Conservation (phyloP, 2,888 invertebrate genomes). For the Torymus texanus region DNA sequence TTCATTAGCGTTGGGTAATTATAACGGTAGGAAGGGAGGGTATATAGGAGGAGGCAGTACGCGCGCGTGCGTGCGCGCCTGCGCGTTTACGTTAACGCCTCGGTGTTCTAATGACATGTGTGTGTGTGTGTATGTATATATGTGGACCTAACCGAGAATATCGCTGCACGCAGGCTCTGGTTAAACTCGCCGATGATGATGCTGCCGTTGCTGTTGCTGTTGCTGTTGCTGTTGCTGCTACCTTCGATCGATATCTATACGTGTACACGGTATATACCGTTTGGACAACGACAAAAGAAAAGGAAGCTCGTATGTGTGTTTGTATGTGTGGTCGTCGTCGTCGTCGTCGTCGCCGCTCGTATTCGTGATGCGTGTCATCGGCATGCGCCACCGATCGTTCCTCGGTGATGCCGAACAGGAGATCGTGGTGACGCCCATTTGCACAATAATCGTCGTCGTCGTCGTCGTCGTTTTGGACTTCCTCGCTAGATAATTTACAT, state of each 20-base stretch:
- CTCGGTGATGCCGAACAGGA: background rate
- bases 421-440: background rate
- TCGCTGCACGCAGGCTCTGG: too few relatives aligned
- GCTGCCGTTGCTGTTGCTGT: too few relatives aligned
- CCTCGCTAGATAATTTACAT: background rate
- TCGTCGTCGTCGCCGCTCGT: too few relatives aligned
- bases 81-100: background rate
- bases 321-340: too few relatives aligned
- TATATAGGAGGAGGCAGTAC: background rate
- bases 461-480: slow-evolving; percentile 32
- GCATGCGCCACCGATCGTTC: background rate
- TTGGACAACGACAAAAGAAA: too few relatives aligned
- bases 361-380: too few relatives aligned
- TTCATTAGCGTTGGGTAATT: slow-evolving; percentile 26
- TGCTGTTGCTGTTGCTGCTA: too few relatives aligned
- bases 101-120: background rate
- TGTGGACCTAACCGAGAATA: background rate
- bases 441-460: background rate
- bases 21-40: background rate
- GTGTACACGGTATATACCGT: too few relatives aligned
- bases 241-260: too few relatives aligned
- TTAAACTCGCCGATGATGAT: too few relatives aligned
- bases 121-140: background rate
- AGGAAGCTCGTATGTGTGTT: too few relatives aligned
- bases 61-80: background rate